phyloP scores from a whole-genome alignment of 92 coral and sea anemone species.

The Siderastrea radians region DNA sequence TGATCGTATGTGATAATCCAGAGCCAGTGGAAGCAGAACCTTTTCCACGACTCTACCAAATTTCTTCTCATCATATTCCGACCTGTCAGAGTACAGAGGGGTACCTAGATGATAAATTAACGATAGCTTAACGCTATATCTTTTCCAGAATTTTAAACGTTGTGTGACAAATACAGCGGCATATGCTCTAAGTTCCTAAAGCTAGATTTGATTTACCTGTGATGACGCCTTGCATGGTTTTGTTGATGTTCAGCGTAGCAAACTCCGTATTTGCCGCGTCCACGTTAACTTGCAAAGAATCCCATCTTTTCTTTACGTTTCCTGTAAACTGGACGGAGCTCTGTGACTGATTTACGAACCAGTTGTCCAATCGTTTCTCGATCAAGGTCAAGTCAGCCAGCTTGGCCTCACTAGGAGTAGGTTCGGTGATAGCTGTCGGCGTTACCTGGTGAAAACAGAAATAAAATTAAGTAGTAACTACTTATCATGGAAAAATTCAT shows the following conservation, averaged over 20 bases:
- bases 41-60: constrained; percentile 26
- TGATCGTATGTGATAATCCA: constrained; percentile 13
- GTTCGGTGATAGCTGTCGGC: constrained; percentile 20
- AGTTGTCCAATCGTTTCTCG: constrained; percentile 66
- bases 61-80: not conserved
- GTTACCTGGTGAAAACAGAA: not conserved
- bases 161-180: not conserved
- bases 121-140: not conserved
- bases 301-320: constrained; percentile 58
- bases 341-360: constrained; percentile 57
- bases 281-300: constrained; percentile 33
- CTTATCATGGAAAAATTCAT: too few relatives aligned
- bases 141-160: not conserved
- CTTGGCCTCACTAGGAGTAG: constrained; percentile 27
- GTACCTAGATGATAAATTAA: not conserved
- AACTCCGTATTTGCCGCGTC: not conserved
- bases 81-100: not conserved
- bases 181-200: not conserved
- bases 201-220: not conserved
- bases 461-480: too few relatives aligned
- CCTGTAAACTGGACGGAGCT: constrained; percentile 29
- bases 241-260: not conserved
- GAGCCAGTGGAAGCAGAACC: constrained; percentile 54
- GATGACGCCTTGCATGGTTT: constrained; percentile 1
- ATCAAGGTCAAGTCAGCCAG: constrained; percentile 39